Base-by-base conservation (phyloP, 2,113 vertebrate species). In the Syrrhaptes paradoxus region DNA sequence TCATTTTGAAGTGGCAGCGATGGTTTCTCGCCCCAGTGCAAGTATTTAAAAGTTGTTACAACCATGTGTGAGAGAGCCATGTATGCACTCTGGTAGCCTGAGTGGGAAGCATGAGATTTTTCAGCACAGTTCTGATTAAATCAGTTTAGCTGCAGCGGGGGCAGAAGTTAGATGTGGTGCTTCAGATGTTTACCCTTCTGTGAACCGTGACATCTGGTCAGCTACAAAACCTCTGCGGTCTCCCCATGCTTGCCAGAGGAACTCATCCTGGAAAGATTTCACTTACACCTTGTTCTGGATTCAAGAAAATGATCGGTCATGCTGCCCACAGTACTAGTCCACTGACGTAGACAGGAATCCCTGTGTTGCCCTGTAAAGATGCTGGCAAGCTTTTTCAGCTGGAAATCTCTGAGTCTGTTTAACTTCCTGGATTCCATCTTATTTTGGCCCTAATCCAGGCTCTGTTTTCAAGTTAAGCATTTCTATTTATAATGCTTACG, bases 131-230 rank as follows among this genome's bases (percentile, higher is more conserved):
- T 85, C 74, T 78, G 86, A 94, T 89, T 73, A 86, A 95, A 94
- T 94, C 72, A 54, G 84, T 86, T 95, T 51, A 93, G 84, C 80
- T 93, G 81, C 74, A 76, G 86, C 0, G 0, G 45, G 78, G 75
- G 79, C 55, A 87, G 68, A 78, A 93, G 80, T 89, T 67, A 41
- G 90, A 74, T 0, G 11, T 2, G 3, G 51, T 46, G 52, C 81
- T 93, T 97, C 86, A 85, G 94, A 97, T 84, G 78, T 91, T 95
- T 85, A 76, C 68, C 83, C 87, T 76, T 94, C 93, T 68, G 76
- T 91, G 95, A 96, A 96, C 94, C 70, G 79, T 79, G 86, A 94
- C 95, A 94, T 93, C 90, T 97, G 94, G 85, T 29, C 94, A 93
- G 90, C 85, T 95, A 83, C 71, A 76, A 92, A 94, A 68, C 58